Base-by-base conservation (phyloP, 1,140 invertebrate species). In the Drosophila murphyi region DNA sequence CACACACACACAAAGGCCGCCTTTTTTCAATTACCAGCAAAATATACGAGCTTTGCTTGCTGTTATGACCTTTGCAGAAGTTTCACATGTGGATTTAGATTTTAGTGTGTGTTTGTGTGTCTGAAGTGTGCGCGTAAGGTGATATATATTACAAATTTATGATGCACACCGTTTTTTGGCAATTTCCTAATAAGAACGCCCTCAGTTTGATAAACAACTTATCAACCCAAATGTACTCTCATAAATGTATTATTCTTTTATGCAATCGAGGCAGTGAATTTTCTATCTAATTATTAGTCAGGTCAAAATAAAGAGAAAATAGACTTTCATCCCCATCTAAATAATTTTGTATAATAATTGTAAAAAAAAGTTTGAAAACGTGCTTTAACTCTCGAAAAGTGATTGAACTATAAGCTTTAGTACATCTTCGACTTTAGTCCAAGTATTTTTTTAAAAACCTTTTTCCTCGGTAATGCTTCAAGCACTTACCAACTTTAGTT, bases 1-100 rank as follows among this genome's bases (percentile, higher is more conserved):
- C 41, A 65, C n/a, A 64, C 8, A 73, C 1, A 39, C 55, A 60
- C 41, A 67, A 48, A 61, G 79, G 59, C 79, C 72, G 77, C 77
- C 77, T 57, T 87, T 87, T 85, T 86, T 86, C 82, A 82, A 85
- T 87, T 86, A 86, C 83, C 64, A 72, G 72, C 64, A 61, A 76
- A 86, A 85, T 80, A 80, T 86, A 81, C 70, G 67, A 73, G 60
- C 63, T 69, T 72, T 87, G 72, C 75, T 62, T 82, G 75, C 72
- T 86, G 76, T 72, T 79, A 79, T 79, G 82, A 82, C 82, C 82
- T 86, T 79, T 79, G 79, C 45, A 41, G 64, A 68, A 86, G 74
- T 71, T 72, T 72, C 59, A 55, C 74, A 86, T 72, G 75, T 65
- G 63, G 43, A 20, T 68, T 47, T 43, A 8, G 37, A 47, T 60